These are phyloP conservation scores for Agraylea sexmaculata DNA, from an alignment of 1,140 invertebrate genomes.

Conservation along the genomic window DNA sequence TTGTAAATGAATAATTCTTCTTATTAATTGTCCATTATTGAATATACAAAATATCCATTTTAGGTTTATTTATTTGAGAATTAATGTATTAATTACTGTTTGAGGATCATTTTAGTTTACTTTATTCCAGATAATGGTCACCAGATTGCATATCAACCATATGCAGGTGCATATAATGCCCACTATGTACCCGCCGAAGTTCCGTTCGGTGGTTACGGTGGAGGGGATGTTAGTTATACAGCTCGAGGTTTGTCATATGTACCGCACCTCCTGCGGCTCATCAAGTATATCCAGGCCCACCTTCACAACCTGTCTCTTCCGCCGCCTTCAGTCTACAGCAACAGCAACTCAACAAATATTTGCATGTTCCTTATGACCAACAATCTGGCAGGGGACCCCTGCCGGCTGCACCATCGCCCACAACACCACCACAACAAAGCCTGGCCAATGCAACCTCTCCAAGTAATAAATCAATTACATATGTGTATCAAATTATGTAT, in stretches of 20 bases:
- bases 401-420: conserved; percentile 6
- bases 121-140: conserved; percentile 39
- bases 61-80: too few relatives aligned
- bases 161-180: conserved; percentile 39
- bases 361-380: conserved; percentile 30
- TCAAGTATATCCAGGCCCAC: conserved; percentile 38
- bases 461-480: too few relatives aligned
- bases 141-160: conserved; percentile 39
- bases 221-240: conserved; percentile 36
- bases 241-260: conserved; percentile 35
- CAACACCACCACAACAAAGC: conserved; percentile 9
- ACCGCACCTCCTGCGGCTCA: too few relatives aligned
- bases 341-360: too few relatives aligned
- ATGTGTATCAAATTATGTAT: too few relatives aligned
- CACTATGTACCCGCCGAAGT: conserved; percentile 36
- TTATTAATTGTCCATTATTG: too few relatives aligned
- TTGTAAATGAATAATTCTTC: too few relatives aligned
- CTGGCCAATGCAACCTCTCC: conserved; percentile 13
- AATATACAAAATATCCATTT: too few relatives aligned
- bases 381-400: conserved; percentile 9
- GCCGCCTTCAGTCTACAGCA: conserved; percentile 28
- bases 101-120: background rate
- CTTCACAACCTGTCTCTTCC: conserved; percentile 23
- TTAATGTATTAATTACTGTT: too few relatives aligned
- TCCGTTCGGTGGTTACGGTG: conserved; percentile 36